A percentile compares a stretch with the other conserved stretches of the same genome.
phyloP scores from a whole-genome alignment of 2,888 invertebrate species.

The Eustalomyia histrio region DNA sequence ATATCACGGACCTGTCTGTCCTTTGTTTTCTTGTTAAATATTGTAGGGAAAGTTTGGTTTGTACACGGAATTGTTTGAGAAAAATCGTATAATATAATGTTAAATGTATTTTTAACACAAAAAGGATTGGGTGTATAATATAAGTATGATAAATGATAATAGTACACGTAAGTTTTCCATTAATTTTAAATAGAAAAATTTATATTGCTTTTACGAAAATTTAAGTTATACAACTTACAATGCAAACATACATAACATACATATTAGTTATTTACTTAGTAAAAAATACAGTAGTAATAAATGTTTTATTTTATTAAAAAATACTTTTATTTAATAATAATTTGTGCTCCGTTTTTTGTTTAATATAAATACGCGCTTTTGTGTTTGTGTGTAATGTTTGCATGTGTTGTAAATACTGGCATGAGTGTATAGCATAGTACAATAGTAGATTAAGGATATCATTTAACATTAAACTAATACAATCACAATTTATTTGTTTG shows the following conservation, averaged over 20 bases:
- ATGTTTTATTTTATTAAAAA: background rate
- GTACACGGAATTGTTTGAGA: background rate
- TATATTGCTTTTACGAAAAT: background rate
- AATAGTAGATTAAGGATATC: conserved; percentile 6
- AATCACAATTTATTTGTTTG: conserved; percentile 42
- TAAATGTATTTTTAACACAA: background rate
- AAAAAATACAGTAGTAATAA: background rate
- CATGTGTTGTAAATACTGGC: conserved; percentile 18
- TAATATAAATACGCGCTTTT: conserved; percentile 4
- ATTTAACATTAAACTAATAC: conserved; percentile 35
- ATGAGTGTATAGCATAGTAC: background rate
- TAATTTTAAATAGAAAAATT: background rate
- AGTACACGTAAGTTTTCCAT: background rate
- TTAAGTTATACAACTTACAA: background rate
- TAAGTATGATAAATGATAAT: background rate
- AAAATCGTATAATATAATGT: background rate
- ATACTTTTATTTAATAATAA: conserved; percentile 3
- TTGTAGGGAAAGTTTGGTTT: background rate
- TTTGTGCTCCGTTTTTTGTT: background rate
- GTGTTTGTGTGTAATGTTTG: background rate
- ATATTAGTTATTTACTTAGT: background rate
- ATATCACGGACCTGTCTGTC: background rate
- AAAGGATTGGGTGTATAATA: conserved; percentile 4
- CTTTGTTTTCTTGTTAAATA: background rate
- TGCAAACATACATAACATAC: too few species aligned